Evolutionary conservation across 2,113 vertebrate genomes (phyloP).

Genomic region (Erythrocebus patas): DNA sequence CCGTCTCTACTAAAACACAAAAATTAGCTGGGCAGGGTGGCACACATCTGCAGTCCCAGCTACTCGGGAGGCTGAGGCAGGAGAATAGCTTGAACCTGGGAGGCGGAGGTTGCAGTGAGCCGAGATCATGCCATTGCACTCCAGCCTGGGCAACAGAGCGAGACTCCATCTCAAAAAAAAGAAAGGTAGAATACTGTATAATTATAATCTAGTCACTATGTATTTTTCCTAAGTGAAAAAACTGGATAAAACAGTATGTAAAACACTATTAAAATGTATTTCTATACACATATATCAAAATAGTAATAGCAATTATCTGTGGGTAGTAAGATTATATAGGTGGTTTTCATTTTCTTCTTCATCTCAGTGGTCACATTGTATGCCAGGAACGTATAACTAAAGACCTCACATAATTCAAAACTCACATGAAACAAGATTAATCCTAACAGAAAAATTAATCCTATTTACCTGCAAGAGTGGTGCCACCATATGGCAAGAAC

Average conservation of each 20-base stretch:
- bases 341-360: constrained; percentile 14
- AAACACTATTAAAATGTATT: constrained; percentile 24
- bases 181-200: not conserved
- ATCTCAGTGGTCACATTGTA: not conserved
- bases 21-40: too few relatives aligned
- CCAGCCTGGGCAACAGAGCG: too few relatives aligned
- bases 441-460: not conserved
- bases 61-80: too few relatives aligned
- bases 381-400: not conserved
- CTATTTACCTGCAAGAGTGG: constrained; percentile 11
- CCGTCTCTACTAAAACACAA: too few relatives aligned
- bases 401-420: constrained; percentile 14
- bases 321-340: not conserved
- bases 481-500: not conserved
- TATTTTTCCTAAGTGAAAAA: constrained; percentile 40
- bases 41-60: too few relatives aligned
- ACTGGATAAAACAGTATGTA: not conserved
- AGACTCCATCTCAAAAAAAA: not conserved
- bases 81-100: too few relatives aligned
- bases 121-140: too few relatives aligned
- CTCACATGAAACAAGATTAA: constrained; percentile 14
- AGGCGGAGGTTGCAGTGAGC: too few relatives aligned
- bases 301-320: not conserved
- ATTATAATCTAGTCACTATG: not conserved
- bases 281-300: not conserved